Evolutionary conservation across 2,113 vertebrate species (phyloP).

Genomic region (Vidua chalybeata): DNA sequence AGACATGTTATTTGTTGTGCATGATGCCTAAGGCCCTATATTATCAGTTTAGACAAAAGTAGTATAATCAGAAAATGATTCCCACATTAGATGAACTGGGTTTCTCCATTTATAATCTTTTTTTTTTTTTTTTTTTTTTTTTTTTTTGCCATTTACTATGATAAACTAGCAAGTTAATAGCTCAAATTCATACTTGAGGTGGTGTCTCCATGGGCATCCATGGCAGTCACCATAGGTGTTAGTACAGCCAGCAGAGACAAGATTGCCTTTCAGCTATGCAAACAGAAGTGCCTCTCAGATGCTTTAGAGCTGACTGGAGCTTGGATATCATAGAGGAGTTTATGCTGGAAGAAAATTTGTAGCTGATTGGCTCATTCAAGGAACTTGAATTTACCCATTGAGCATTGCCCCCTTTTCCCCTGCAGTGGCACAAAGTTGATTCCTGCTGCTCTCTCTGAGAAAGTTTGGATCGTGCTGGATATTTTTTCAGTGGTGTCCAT

Average conservation of each 20-base stretch:
- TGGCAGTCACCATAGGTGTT: background rate
- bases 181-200: background rate
- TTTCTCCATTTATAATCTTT: background rate
- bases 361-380: background rate
- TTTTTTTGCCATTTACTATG: background rate
- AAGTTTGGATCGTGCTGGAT: background rate
- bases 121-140: background rate
- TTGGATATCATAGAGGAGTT: background rate
- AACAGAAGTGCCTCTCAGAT: background rate
- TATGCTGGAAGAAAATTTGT: background rate
- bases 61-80: background rate
- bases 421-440: background rate
- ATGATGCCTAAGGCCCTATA: background rate
- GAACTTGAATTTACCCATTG: background rate
- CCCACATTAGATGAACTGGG: background rate
- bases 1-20: background rate
- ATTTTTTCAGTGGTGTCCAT: background rate
- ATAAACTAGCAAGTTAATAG: background rate
- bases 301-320: background rate
- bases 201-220: background rate
- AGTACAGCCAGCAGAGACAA: background rate
- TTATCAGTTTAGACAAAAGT: background rate
- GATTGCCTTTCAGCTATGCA: background rate
- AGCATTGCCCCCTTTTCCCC: background rate
- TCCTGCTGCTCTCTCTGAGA: background rate